Conservation (phyloP, 2,113 vertebrate genomes). For the Heloderma charlesbogerti region DNA sequence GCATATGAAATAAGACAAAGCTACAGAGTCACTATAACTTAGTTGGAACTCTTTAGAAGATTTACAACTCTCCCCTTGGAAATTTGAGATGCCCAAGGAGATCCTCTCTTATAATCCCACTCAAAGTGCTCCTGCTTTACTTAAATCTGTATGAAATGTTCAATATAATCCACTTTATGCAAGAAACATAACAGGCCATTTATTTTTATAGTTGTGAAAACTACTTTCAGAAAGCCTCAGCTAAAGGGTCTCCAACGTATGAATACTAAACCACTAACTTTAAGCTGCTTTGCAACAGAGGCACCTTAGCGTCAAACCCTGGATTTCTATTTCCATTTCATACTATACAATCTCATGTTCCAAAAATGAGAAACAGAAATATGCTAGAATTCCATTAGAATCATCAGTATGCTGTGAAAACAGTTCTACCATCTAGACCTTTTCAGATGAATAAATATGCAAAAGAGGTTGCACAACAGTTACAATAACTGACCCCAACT, state of each 20-base stretch:
- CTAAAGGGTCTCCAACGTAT: slow-evolving; percentile 20
- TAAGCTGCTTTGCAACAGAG: not conserved
- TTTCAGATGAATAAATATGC: not conserved
- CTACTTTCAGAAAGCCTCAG: slow-evolving; percentile 22
- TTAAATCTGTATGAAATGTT: slow-evolving; percentile 39
- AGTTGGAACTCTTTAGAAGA: not conserved
- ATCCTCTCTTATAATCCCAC: slow-evolving; percentile 43
- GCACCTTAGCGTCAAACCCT: not conserved
- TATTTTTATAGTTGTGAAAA: slow-evolving; percentile 45
- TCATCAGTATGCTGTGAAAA: not conserved
- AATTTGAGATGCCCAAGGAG: slow-evolving; percentile 36
- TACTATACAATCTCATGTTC: not conserved
- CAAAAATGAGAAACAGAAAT: not conserved
- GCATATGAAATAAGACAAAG: not conserved
- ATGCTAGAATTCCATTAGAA: no score
- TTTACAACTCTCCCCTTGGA: not conserved
- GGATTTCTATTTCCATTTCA: not conserved
- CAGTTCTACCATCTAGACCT: no score
- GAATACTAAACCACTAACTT: slow-evolving; percentile 37
- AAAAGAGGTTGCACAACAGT: not conserved
- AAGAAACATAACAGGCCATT: slow-evolving; percentile 37
- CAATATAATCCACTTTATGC: slow-evolving; percentile 45
- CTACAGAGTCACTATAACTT: not conserved
- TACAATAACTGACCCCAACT: not conserved
- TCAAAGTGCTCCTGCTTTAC: slow-evolving; percentile 37